phyloP scores from a whole-genome alignment of 1,140 invertebrate species.

The Antheraea pernyi region DNA sequence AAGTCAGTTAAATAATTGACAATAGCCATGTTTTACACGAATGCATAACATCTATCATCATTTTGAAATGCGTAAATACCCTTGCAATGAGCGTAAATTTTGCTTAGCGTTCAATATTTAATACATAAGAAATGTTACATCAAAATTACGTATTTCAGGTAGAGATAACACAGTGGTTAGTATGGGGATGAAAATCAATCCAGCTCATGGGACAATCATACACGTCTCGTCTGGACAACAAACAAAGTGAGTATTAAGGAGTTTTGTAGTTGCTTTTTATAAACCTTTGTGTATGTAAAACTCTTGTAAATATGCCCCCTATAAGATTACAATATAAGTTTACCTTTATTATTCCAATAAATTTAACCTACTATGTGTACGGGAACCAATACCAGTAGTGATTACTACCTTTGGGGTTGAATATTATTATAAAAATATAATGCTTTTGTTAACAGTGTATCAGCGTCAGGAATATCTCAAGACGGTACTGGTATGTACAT shows the following conservation, averaged over 20 bases:
- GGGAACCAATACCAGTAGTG: not conserved
- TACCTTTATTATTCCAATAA: too few relatives aligned
- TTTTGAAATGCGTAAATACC: not conserved
- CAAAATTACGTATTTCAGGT: conserved; percentile 43
- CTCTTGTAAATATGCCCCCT: too few relatives aligned
- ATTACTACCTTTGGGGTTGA: not conserved
- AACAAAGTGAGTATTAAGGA: conserved; percentile 50
- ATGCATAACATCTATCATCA: not conserved
- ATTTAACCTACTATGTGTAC: too few relatives aligned
- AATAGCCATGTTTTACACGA: not conserved
- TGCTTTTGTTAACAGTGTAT: conserved; percentile 45
- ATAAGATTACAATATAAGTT: too few relatives aligned
- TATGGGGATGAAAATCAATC: conserved; percentile 75
- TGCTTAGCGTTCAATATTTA: conserved; percentile 13
- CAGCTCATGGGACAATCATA: conserved; percentile 68
- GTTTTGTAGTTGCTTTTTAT: too few relatives aligned
- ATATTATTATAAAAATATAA: not conserved
- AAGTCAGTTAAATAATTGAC: too few relatives aligned
- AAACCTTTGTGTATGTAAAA: too few relatives aligned
- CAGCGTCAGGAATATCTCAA: conserved; percentile 49
- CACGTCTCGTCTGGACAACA: conserved; percentile 72
- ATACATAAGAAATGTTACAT: not conserved
- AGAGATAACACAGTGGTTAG: conserved; percentile 65
- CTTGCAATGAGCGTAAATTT: conserved; percentile 3
- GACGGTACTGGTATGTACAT: conserved; percentile 70